Conservation (phyloP, 1,140 invertebrate genomes). For the Bathynomus jamesi region DNA sequence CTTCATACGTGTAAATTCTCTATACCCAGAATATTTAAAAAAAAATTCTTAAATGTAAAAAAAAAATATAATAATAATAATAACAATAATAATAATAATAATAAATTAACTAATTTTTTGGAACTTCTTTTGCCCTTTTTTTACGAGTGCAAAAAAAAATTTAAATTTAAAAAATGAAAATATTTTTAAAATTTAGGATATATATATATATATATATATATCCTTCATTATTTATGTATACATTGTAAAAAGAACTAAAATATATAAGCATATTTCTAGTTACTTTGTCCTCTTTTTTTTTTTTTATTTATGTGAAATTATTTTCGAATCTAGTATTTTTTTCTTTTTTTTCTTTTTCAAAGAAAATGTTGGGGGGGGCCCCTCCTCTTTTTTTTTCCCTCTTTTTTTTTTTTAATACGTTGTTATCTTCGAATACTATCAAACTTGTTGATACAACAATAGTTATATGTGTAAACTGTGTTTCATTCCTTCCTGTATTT, state of each 20-base stretch:
- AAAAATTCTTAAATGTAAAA: not conserved
- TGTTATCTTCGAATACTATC: not conserved
- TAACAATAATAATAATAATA: not conserved
- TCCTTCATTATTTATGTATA: not conserved
- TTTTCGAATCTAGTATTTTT: not conserved
- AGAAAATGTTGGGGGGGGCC: too few relatives aligned
- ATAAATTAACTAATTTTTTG: not conserved
- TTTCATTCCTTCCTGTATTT: not conserved
- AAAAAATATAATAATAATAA: not conserved
- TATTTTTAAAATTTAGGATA: not conserved
- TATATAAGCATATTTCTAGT: not conserved
- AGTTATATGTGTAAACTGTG: not conserved
- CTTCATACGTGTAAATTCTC: too few relatives aligned
- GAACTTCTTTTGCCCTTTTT: not conserved
- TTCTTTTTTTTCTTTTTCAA: not conserved
- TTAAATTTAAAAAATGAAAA: not conserved
- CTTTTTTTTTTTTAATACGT: not conserved
- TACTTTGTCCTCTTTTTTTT: not conserved
- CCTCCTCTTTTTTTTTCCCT: not conserved
- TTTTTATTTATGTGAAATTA: not conserved
- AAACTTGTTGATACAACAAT: not conserved
- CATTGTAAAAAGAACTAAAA: not conserved
- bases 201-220: slow-evolving; percentile 3
- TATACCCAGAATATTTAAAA: not conserved
- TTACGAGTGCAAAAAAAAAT: not conserved